Evolutionary conservation across 1,140 invertebrate species (phyloP).

Genomic region (Musca vetustissima): DNA sequence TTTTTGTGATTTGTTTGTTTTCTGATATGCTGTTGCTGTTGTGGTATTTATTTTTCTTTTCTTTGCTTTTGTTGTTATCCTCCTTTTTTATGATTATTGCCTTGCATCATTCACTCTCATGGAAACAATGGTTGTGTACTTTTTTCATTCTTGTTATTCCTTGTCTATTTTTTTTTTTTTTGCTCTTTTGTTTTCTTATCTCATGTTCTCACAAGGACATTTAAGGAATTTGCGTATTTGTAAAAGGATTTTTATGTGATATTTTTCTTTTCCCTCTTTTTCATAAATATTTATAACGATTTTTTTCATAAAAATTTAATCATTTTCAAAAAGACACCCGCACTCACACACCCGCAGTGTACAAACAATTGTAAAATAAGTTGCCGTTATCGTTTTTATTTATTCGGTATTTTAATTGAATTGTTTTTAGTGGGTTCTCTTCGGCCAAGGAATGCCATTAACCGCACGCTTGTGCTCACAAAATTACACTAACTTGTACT

Average conservation of each 20-base stretch:
- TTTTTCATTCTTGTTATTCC: neutral
- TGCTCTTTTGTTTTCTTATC: neutral
- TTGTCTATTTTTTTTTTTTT: too few species aligned
- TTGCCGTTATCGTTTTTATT: neutral
- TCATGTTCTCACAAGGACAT: conserved; percentile 49
- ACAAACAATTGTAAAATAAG: too few species aligned
- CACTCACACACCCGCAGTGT: neutral
- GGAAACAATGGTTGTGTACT: neutral
- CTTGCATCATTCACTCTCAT: too few species aligned
- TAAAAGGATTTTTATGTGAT: conserved; percentile 31
- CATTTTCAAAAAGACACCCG: neutral
- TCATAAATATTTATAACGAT: neutral
- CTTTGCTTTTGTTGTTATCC: too few species aligned
- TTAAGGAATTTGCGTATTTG: conserved; percentile 51
- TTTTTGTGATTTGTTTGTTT: neutral
- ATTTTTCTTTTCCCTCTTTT: neutral
- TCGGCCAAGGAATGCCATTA: neutral
- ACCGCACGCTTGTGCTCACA: conserved; percentile 18
- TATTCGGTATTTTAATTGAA: conserved; percentile 3
- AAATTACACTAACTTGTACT: neutral
- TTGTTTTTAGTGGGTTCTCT: neutral
- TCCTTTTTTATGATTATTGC: neutral
- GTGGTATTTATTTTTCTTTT: too few species aligned
- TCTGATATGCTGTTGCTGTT: conserved; percentile 4
- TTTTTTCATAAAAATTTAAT: neutral